phyloP scores from a whole-genome alignment of 2,888 invertebrate species.

The Galerucella pusilla region DNA sequence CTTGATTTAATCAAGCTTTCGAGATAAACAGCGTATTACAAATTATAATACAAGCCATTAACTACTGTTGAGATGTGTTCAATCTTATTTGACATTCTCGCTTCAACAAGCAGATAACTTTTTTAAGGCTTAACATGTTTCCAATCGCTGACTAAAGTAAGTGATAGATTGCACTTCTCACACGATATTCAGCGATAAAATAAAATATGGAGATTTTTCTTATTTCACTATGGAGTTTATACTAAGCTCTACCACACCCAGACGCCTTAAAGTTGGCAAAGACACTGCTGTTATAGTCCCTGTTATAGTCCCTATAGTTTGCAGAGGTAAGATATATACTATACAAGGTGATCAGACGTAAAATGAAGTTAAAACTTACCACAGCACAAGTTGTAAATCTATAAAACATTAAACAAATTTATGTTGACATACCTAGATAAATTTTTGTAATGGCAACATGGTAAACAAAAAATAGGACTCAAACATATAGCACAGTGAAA shows the following conservation, averaged over 20 bases:
- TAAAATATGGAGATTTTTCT: not conserved
- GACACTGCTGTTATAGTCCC: too few relatives aligned
- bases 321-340: too few relatives aligned
- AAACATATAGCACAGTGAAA: too few relatives aligned
- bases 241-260: not conserved
- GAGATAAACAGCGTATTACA: conserved; percentile 39
- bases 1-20: conserved; percentile 31
- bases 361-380: too few relatives aligned
- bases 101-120: conserved; percentile 41
- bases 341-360: too few relatives aligned
- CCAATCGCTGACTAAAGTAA: conserved; percentile 25
- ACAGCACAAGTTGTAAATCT: too few relatives aligned
- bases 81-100: conserved; percentile 46
- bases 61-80: conserved; percentile 38
- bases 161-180: conserved; percentile 40
- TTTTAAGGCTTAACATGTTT: conserved; percentile 22
- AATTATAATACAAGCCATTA: conserved; percentile 42
- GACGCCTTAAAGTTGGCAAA: too few relatives aligned
- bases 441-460: too few relatives aligned
- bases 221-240: not conserved
- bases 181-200: conserved; percentile 35
- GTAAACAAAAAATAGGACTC: too few relatives aligned
- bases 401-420: too few relatives aligned
- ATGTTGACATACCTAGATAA: too few relatives aligned
- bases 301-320: too few relatives aligned